A percentile compares a stretch with the other conserved stretches of the same genome.
These are phyloP conservation scores for Porites evermanni DNA, from an alignment of 92 coral and sea anemone species.

Conservation along the genomic window DNA sequence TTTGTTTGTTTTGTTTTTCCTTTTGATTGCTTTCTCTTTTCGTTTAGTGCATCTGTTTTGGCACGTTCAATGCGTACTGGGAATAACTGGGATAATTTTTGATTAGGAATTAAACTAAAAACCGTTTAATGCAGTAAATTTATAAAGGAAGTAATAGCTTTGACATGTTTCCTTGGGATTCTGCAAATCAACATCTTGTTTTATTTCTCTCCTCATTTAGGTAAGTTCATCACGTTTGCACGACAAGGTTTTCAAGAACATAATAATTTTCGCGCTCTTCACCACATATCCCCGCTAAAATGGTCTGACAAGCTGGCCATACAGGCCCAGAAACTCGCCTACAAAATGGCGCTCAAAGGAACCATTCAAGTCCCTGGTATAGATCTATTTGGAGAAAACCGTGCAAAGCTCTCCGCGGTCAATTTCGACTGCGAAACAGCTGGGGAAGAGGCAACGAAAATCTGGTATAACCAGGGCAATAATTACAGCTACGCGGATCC, in stretches of 20 bases:
- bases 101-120: too few species aligned
- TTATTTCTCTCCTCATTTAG: conserved; percentile 16
- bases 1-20: too few species aligned
- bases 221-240: conserved; percentile 87
- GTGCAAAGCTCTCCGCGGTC: conserved; percentile 90
- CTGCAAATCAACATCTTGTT: not conserved
- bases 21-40: too few species aligned
- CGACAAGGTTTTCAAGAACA: conserved; percentile 84
- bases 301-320: conserved; percentile 98
- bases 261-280: conserved; percentile 87
- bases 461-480: conserved; percentile 91
- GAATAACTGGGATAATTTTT: too few species aligned
- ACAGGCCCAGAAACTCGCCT: conserved; percentile 95
- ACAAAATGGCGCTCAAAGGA: conserved; percentile 89
- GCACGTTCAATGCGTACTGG: too few species aligned
- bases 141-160: too few species aligned
- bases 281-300: conserved; percentile 80
- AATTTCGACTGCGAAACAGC: conserved; percentile 96
- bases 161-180: too few species aligned
- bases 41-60: too few species aligned
- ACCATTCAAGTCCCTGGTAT: conserved; percentile 77
- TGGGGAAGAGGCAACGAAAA: conserved; percentile 90
- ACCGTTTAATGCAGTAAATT: too few species aligned
- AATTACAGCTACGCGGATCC: conserved; percentile 94
- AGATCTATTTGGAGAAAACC: conserved; percentile 89